Evolutionary conservation across 2,113 vertebrate species (phyloP), one percentile per base, ranked within the genome.

Genomic region (Microtus pennsylvanicus): DNA sequence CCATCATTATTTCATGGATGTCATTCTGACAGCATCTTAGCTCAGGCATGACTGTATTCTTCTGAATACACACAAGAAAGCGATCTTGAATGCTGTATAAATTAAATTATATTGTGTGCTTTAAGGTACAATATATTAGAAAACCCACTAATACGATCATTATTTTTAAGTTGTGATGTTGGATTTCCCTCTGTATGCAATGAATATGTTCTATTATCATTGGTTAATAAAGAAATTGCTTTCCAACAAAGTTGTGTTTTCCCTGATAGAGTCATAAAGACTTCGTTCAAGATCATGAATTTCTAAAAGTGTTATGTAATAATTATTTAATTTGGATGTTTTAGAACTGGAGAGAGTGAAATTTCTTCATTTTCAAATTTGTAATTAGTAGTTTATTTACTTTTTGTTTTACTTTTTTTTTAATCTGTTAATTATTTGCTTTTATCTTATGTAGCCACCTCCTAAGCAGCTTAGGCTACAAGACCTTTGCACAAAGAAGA

Each of bases 291-390:
- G 8, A 50, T 45, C 12, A 67, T 45, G 8, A 33, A 67, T 21
- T 74, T 47, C 89, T 24, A 91, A 70, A 90, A 90, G 42, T 86
- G 80, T 61, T 28, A 52, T 86, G 42, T 90, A n/a, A 89, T 80
- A 69, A 12, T 58, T 61, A 89, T n/a, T 16, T 22, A 86, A 26
- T 92, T 90, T 8, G 77, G 12, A 42, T 47, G 24, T 92, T 97
- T 97, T n/a, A 78, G 38, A 89, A 42, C 74, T 77, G 83, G 28
- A 88, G 38, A 90, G 1, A 17, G 0, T 92, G 45, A 63, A 47
- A 47, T 19, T 72, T 35, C 7, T 30, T 35, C 1, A 76, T 87
- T 88, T 94, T 90, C 47, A 93, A 91, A 7, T 42, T 85, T 88
- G 1, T 65, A 75, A 95, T n/a, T 58, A 78, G 61, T 70, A 65